These are phyloP conservation scores for Nothobranchius furzeri DNA, from an alignment of 2,113 vertebrate genomes.

Conservation along the genomic window DNA sequence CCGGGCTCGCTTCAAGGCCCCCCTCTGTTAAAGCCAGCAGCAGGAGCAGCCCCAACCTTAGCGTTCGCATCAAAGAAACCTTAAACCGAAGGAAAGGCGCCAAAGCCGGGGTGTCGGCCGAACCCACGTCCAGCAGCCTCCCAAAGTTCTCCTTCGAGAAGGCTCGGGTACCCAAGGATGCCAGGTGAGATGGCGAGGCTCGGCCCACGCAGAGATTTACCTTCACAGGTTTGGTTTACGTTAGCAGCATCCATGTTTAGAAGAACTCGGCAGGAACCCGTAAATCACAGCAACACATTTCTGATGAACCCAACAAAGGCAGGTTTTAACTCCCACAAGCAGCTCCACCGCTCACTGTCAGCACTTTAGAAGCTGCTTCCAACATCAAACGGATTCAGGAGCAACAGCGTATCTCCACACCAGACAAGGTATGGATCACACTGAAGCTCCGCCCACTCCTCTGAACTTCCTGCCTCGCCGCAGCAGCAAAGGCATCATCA, in stretches of 20 bases:
- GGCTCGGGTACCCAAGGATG: conserved; percentile 87
- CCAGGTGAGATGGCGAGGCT: conserved; percentile 77
- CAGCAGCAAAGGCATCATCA: conserved; percentile 8
- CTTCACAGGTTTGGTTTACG: too few species aligned
- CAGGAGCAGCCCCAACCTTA: conserved; percentile 68
- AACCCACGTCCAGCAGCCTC: conserved; percentile 84
- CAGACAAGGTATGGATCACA: not conserved
- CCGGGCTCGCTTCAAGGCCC: conserved; percentile 1
- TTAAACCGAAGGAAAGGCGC: conserved; percentile 86
- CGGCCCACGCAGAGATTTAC: too few species aligned
- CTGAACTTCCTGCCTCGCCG: too few species aligned
- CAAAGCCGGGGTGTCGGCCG: conserved; percentile 92
- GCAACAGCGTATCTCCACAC: not conserved
- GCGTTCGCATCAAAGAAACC: conserved; percentile 71
- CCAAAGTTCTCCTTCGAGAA: conserved; percentile 89
- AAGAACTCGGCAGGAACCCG: too few species aligned
- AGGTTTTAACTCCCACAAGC: too few species aligned
- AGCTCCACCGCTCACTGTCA: too few species aligned
- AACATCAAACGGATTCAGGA: too few species aligned
- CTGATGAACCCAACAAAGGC: too few species aligned
- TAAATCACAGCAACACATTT: too few species aligned
- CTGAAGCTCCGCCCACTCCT: not conserved
- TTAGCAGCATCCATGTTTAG: too few species aligned
- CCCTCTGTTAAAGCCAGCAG: conserved; percentile 64
- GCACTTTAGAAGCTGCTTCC: too few species aligned